Percentiles rank a stretch among this genome's conserved stretches.
Conservation (phyloP, 2,888 invertebrate species). For the Nysson spinosus region DNA sequence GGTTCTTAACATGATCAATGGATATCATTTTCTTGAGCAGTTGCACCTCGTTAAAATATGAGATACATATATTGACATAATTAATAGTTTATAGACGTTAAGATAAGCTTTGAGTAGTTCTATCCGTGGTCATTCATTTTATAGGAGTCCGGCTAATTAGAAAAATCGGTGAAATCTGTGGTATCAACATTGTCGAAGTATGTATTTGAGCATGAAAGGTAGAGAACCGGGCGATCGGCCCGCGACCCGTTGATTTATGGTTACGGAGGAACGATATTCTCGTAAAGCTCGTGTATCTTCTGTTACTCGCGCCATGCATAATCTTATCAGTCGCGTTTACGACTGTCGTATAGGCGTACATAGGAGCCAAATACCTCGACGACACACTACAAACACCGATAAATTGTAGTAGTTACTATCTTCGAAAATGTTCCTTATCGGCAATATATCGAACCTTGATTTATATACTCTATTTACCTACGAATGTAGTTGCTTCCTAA, state of each 20-base stretch:
- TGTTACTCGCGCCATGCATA: conserved; percentile 46
- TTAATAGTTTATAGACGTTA: no score
- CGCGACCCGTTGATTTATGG: conserved; percentile 68
- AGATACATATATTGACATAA: no score
- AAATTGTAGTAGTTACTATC: conserved; percentile 46
- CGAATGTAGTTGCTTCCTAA: background rate
- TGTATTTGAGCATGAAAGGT: conserved; percentile 11
- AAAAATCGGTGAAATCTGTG: background rate
- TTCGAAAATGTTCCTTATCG: conserved; percentile 23
- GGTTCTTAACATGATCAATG: no score
- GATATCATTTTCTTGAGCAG: no score
- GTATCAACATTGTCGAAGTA: conserved; percentile 7
- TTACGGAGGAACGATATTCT: conserved; percentile 52
- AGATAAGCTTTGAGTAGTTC: no score
- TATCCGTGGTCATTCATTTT: no score
- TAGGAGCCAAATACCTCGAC: conserved; percentile 29
- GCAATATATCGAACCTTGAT: conserved; percentile 24
- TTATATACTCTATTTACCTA: conserved; percentile 3
- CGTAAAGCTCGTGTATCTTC: conserved; percentile 54
- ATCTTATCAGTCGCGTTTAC: conserved; percentile 61
- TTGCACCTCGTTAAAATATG: no score
- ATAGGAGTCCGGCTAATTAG: no score
- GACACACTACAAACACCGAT: conserved; percentile 33
- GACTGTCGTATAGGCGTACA: conserved; percentile 48
- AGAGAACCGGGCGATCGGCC: conserved; percentile 27